Evolutionary conservation across 1,140 invertebrate genomes (phyloP).

Genomic region (Zaprionus tsacasi): DNA sequence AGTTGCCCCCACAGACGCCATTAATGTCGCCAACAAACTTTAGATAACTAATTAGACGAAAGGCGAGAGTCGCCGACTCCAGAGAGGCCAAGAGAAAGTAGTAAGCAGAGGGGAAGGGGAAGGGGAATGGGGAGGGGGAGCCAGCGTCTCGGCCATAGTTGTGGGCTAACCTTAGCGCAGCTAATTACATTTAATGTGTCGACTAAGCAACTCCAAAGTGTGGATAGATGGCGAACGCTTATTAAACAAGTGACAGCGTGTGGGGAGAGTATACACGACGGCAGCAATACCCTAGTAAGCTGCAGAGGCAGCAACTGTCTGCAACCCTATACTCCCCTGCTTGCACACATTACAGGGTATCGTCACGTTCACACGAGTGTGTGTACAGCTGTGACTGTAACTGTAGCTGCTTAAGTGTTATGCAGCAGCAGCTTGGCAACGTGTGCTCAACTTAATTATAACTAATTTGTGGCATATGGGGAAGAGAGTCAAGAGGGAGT

Average conservation of each 20-base stretch:
- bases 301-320: neutral
- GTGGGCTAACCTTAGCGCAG: constrained; percentile 78
- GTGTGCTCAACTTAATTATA: constrained; percentile 80
- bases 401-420: constrained; percentile 60
- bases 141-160: constrained; percentile 51
- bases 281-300: constrained; percentile 13
- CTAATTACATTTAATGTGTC: constrained; percentile 82
- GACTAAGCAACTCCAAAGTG: constrained; percentile 73
- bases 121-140: constrained; percentile 7
- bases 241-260: constrained; percentile 51
- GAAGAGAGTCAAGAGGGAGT: neutral
- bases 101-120: constrained; percentile 1
- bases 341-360: constrained; percentile 14
- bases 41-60: constrained; percentile 78
- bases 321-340: neutral
- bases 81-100: neutral
- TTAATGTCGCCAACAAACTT: constrained; percentile 81
- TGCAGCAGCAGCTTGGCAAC: constrained; percentile 51
- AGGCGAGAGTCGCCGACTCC: constrained; percentile 29
- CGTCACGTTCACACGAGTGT: constrained; percentile 36
- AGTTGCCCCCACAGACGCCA: constrained; percentile 33
- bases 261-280: neutral
- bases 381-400: constrained; percentile 49
- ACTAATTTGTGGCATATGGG: constrained; percentile 77
- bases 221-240: constrained; percentile 58